A percentile compares a stretch with the other conserved stretches of the same genome.
phyloP scores from a whole-genome alignment of 2,797 vertebrate species.

The Brotula barbata region DNA sequence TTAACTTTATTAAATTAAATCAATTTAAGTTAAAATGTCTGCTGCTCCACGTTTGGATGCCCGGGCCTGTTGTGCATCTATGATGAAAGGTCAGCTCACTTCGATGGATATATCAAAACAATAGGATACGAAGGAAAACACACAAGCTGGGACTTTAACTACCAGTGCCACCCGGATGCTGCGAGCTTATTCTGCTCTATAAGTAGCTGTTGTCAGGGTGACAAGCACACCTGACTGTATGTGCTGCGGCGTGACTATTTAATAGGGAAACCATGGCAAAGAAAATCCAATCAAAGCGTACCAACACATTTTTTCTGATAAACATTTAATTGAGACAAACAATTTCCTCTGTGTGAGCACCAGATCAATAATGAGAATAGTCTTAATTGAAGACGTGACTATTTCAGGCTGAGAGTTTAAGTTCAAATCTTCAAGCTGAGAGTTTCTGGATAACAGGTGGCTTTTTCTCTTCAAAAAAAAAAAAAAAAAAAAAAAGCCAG shows the following conservation, averaged over 20 bases:
- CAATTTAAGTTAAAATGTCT: constrained; percentile 66
- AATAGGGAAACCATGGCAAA: constrained; percentile 42
- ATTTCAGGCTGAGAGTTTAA: too few relatives aligned
- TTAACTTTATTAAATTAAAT: constrained; percentile 66
- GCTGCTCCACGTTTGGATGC: constrained; percentile 53
- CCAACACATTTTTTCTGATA: constrained; percentile 37
- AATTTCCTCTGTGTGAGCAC: neutral
- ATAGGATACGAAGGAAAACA: constrained; percentile 52
- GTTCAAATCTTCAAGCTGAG: neutral
- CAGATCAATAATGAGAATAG: neutral
- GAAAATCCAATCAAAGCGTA: constrained; percentile 21
- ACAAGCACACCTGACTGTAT: constrained; percentile 19
- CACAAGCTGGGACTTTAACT: constrained; percentile 50
- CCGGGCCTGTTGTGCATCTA: constrained; percentile 51
- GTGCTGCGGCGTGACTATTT: constrained; percentile 49
- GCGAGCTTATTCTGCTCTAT: constrained; percentile 48
- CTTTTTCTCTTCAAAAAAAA: constrained; percentile 22
- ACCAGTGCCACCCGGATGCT: constrained; percentile 43
- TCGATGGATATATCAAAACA: constrained; percentile 66
- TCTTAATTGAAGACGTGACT: neutral
- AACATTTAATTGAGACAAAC: constrained; percentile 23
- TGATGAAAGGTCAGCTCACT: constrained; percentile 68
- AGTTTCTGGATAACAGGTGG: neutral
- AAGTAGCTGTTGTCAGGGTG: constrained; percentile 27
- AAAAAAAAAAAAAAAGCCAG: constrained; percentile 17